A percentile compares a stretch with the other conserved stretches of the same genome.
These are phyloP conservation scores for Myripristis murdjan DNA, from an alignment of 2,797 vertebrate genomes.

Conservation along the genomic window DNA sequence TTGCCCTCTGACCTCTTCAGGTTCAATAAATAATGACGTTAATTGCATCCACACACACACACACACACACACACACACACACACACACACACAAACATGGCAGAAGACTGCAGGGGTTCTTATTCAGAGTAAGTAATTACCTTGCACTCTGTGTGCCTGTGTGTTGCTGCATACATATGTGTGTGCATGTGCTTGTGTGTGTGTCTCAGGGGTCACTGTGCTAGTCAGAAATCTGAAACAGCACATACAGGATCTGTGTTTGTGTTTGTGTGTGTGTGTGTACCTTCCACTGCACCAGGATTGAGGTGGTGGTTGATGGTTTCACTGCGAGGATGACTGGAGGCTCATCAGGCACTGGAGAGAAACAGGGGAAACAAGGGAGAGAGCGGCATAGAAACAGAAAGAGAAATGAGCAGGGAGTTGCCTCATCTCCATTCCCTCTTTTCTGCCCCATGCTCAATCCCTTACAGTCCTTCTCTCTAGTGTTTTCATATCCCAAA, in stretches of 20 bases:
- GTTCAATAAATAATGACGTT: constrained; percentile 58
- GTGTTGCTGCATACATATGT: constrained; percentile 23
- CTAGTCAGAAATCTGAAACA: constrained; percentile 21
- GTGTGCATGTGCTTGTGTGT: not conserved
- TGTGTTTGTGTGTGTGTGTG: constrained; percentile 13
- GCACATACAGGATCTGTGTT: not conserved
- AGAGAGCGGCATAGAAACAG: constrained; percentile 4
- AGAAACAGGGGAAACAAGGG: constrained; percentile 39
- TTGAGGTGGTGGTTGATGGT: constrained; percentile 94
- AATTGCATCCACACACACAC: constrained; percentile 28
- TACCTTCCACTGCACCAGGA: constrained; percentile 98
- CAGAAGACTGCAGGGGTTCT: not conserved
- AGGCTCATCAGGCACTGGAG: constrained; percentile 92
- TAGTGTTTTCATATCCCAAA: constrained; percentile 12
- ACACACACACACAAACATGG: not conserved
- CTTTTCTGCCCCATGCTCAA: not conserved
- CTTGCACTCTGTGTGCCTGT: constrained; percentile 17
- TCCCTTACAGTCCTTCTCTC: not conserved
- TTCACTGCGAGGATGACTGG: constrained; percentile 91
- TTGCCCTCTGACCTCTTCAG: constrained; percentile 53
- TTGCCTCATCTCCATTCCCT: not conserved
- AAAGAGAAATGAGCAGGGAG: not conserved
- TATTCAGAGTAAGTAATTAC: constrained; percentile 39
- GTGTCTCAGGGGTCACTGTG: constrained; percentile 12
- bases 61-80: constrained; percentile 2